Base-by-base conservation (phyloP, 1,140 invertebrate species). In the Subanguina moxae region DNA sequence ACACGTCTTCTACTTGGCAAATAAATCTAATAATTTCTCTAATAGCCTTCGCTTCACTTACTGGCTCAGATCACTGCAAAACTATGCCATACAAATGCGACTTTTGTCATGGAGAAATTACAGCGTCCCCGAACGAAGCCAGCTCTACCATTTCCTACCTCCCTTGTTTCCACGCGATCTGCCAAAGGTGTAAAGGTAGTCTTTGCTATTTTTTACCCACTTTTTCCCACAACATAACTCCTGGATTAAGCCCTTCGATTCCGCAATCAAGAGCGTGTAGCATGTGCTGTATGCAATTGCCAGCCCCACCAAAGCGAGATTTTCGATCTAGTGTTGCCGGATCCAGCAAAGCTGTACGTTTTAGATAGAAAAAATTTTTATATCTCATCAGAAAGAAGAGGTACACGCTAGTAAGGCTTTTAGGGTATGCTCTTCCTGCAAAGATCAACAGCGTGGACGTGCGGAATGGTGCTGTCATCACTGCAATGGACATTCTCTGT, bases 181-280 rank as follows among this genome's bases (percentile, higher is more conserved):
- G 58, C 28, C 58, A 61, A 28, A n/a, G 28, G 28, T 61, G 58
- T 28, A 61, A 61, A 61, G 58, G 58, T 61, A 52, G n/a, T 45
- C n/a, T 45, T 45, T 45, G 43, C 11, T 11, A 58, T 58, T 58
- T 21, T 58, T 58, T n/a, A n/a, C n/a, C n/a, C n/a, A n/a, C n/a
- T n/a, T 58, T 58, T 58, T 11, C 30, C 21, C 23, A 58, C 21
- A 58, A 30, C n/a, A n/a, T n/a, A n/a, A 7, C n/a, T 52, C 17
- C 17, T 52, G 1, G 48, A 61, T 61, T 61, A 5, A 61, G 58
- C 58, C 8, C 3, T 8, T 19, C 58, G 58, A 3, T 61, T 61
- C 58, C 58, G 58, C 19, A 30, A 28, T 21, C 38, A 19, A 30
- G 58, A 61, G 8, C 19, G 28, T 19, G 28, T 61, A 3, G 19